Evolutionary conservation across 2,113 vertebrate species (phyloP).

Genomic region (Sturnus vulgaris): DNA sequence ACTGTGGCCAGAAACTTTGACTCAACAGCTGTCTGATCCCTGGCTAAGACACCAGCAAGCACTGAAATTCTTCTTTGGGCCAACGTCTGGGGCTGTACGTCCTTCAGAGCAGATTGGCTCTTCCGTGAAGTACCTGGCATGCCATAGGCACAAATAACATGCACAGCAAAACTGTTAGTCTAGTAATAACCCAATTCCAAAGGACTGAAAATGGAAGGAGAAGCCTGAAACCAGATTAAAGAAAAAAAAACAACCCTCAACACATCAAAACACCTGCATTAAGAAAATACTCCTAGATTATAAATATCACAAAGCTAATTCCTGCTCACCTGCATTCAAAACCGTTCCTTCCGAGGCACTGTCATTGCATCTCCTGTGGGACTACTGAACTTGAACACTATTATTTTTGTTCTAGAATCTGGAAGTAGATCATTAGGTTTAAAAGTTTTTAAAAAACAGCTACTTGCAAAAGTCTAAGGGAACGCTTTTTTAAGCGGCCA

Average conservation of each 20-base stretch:
- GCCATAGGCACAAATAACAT: neutral
- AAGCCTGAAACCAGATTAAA: neutral
- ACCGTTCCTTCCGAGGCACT: neutral
- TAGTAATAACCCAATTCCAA: neutral
- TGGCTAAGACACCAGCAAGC: neutral
- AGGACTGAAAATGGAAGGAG: neutral
- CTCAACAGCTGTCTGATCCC: neutral
- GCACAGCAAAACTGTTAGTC: neutral
- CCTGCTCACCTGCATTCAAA: neutral
- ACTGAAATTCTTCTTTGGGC: neutral
- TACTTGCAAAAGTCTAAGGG: neutral
- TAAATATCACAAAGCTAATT: neutral
- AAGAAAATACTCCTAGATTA: neutral
- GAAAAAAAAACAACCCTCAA: neutral
- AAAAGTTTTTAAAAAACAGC: neutral
- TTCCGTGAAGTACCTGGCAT: neutral
- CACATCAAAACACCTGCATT: neutral
- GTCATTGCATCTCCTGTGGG: neutral
- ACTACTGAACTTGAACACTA: neutral
- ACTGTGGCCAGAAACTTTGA: neutral
- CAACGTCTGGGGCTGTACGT: fast-evolving
- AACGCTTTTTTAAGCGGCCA: neutral
- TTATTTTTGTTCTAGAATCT: neutral
- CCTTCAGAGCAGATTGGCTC: neutral
- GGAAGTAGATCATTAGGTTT: neutral